A percentile compares a stretch with the other conserved stretches of the same genome.
Evolutionary conservation across 2,888 invertebrate species (phyloP).

Genomic region (Chrysolina oricalcia): DNA sequence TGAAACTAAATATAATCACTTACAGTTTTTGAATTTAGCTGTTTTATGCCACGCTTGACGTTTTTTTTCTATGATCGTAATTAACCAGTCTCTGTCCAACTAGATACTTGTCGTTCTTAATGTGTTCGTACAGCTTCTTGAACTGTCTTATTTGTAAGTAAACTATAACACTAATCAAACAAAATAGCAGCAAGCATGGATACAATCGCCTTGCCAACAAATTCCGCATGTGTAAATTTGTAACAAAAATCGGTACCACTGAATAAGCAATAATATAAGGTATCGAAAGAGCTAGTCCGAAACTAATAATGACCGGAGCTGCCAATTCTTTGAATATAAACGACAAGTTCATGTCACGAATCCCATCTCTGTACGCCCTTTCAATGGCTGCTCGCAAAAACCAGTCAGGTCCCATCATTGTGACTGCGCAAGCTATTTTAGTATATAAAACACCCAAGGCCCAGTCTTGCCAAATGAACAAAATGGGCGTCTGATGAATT

Average conservation of each 20-base stretch:
- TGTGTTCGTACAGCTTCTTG: conserved; percentile 95
- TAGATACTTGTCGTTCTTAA: conserved; percentile 98
- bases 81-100: conserved; percentile 97
- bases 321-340: conserved; percentile 91
- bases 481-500: conserved; percentile 90
- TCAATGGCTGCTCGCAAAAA: conserved; percentile 93
- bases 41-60: neutral
- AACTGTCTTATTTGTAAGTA: conserved; percentile 94
- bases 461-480: conserved; percentile 97
- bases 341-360: conserved; percentile 92
- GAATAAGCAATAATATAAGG: conserved; percentile 94
- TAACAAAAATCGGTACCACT: conserved; percentile 80
- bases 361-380: conserved; percentile 93
- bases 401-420: conserved; percentile 99
- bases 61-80: conserved; percentile 86
- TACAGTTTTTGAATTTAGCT: neutral
- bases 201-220: conserved; percentile 90
- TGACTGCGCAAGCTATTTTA: conserved; percentile 96
- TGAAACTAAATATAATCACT: conserved; percentile 7
- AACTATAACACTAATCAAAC: conserved; percentile 80
- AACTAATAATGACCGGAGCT: conserved; percentile 89
- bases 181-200: conserved; percentile 87
- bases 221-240: conserved; percentile 80
- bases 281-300: conserved; percentile 91
- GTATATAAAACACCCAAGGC: conserved; percentile 97